These are phyloP conservation scores for Chloroceryle amazona DNA, from an alignment of 2,797 vertebrate species.

Conservation along the genomic window DNA sequence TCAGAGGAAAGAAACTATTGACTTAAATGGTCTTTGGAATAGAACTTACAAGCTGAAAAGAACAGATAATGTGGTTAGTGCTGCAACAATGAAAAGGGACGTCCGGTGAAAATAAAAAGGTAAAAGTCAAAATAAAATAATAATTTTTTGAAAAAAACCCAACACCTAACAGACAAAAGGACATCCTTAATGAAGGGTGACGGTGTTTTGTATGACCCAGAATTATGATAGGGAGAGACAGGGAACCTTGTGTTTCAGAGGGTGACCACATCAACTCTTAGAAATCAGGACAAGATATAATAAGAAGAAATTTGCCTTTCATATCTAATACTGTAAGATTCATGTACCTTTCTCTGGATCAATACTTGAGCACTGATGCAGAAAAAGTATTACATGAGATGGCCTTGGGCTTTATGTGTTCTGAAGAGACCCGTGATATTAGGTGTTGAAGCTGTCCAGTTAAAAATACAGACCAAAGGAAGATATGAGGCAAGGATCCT, in stretches of 20 bases:
- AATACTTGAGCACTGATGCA: neutral
- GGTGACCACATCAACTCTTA: neutral
- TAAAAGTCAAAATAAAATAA: neutral
- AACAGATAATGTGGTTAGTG: constrained; percentile 25
- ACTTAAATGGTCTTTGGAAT: constrained; percentile 29
- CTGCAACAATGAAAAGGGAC: neutral
- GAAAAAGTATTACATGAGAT: neutral
- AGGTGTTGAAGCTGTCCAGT: neutral
- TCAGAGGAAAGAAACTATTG: constrained; percentile 52
- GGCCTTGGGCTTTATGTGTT: neutral
- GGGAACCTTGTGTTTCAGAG: neutral
- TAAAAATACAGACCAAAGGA: neutral
- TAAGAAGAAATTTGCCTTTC: neutral
- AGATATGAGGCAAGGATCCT: neutral
- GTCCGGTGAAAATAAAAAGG: neutral
- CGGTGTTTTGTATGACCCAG: neutral
- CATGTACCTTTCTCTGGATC: neutral
- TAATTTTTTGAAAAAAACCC: fast-evolving
- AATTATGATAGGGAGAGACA: neutral
- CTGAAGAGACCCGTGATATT: neutral
- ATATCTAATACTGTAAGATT: neutral
- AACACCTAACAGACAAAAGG: neutral
- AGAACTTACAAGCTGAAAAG: constrained; percentile 39
- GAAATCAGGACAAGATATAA: neutral
- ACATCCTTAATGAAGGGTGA: neutral